Percentiles rank a stretch among this genome's conserved stretches.
Conservation (phyloP, 2,113 vertebrate species). For the Atractosteus spatula region DNA sequence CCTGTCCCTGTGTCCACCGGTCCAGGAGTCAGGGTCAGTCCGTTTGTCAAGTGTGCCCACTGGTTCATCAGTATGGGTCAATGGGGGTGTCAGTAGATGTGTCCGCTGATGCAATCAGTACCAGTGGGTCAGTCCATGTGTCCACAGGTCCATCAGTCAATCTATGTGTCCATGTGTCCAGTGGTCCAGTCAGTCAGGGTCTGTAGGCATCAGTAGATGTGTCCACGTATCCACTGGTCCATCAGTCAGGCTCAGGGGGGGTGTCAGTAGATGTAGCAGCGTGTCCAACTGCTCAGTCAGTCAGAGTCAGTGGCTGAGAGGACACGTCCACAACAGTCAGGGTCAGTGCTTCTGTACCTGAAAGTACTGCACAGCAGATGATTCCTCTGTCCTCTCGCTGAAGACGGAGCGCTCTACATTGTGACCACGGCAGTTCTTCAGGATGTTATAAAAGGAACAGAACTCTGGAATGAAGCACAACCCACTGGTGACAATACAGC, state of each 20-base stretch:
- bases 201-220: background rate
- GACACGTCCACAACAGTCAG: too few species aligned
- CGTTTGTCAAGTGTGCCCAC: background rate
- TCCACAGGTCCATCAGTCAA: too few species aligned
- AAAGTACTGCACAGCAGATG: conserved; percentile 95
- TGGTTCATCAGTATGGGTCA: too few species aligned
- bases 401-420: conserved; percentile 79
- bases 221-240: background rate
- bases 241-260: too few species aligned
- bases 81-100: too few species aligned
- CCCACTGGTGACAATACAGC: background rate
- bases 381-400: conserved; percentile 92
- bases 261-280: too few species aligned
- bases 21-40: too few species aligned
- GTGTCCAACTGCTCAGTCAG: too few species aligned
- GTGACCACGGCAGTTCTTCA: conserved; percentile 86
- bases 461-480: conserved; percentile 69
- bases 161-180: too few species aligned
- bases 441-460: conserved; percentile 91
- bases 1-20: background rate
- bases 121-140: background rate
- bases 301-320: too few species aligned
- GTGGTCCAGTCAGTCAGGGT: too few species aligned
- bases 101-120: background rate
- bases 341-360: conserved; percentile 67